Percentiles rank a stretch among this genome's conserved stretches.
Conservation (phyloP, 2,888 invertebrate species). For the Euzetes globulus region DNA sequence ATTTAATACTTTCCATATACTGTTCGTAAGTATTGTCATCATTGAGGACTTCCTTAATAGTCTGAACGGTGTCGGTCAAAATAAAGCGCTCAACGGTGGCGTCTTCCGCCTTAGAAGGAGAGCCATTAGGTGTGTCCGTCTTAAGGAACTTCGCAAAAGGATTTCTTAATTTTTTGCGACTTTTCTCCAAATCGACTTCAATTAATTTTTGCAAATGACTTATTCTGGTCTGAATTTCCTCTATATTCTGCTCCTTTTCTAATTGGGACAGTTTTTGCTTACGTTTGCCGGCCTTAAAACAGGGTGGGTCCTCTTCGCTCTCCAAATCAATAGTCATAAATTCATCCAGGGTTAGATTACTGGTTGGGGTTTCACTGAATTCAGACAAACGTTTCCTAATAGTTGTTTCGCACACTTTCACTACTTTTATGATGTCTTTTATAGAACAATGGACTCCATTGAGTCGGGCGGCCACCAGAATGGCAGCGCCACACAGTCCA, state of each 20-base stretch:
- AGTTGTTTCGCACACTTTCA: constrained; percentile 90
- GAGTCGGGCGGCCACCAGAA: constrained; percentile 84
- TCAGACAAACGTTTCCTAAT: constrained; percentile 80
- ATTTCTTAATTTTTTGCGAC: constrained; percentile 44
- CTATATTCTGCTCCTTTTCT: constrained; percentile 28
- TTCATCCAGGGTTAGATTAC: constrained; percentile 86
- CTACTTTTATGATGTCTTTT: constrained; percentile 81
- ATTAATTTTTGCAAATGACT: constrained; percentile 76
- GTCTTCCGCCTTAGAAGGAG: not conserved
- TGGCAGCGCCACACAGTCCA: constrained; percentile 95
- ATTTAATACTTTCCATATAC: constrained; percentile 31
- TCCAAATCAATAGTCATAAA: constrained; percentile 94
- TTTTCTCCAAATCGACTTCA: constrained; percentile 65
- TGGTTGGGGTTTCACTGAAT: constrained; percentile 94
- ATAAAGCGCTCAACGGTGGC: constrained; percentile 20
- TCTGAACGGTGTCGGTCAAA: constrained; percentile 15
- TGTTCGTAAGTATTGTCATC: not conserved
- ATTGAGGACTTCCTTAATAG: constrained; percentile 26
- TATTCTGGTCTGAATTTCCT: constrained; percentile 53
- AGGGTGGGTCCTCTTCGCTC: constrained; percentile 91
- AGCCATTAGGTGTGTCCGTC: not conserved
- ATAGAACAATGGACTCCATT: constrained; percentile 83
- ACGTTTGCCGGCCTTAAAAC: constrained; percentile 58
- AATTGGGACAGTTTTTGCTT: constrained; percentile 35
- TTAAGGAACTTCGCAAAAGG: constrained; percentile 24